Evolutionary conservation across 2,888 invertebrate genomes (phyloP), one percentile per base, ranked within the genome.

Genomic region (Spisula subtruncata): DNA sequence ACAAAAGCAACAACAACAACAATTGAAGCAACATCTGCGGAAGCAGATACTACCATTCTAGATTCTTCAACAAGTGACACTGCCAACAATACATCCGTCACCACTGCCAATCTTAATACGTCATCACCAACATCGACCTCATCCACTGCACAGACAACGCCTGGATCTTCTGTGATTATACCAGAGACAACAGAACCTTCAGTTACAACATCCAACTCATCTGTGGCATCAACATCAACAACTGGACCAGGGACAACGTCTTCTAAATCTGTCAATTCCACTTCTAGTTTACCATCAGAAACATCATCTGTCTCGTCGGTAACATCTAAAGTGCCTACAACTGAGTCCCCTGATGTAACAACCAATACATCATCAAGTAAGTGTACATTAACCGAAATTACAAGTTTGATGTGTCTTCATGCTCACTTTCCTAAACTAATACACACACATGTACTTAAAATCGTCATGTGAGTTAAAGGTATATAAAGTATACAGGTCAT

Each of bases 21-120:
- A 82, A 32, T 46, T 16, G 14, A 41, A 20, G 25, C 25, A 35
- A 56, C 54, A 56, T 16, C 35, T 8, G n/a, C 29, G 51, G 14
- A 20, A 41, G 8, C 60, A 66, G 32, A 14, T 32, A 79, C 79
- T 32, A 35, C 79, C 20, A 4, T 32, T 79, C 0, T 10, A 1
- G 46, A 18, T 4, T 16, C 56, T 29, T 48, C 83, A 51, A 83
- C 83, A 51, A 83, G 51, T 56, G 48, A 48, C 48, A 46, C 46
- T 56, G 54, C 32, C 48, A 83, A 48, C 29, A 56, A 48, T 83
- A 32, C 18, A 16, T 48, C 83, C 29, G 14, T 41, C 41, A 41
- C 83, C 18, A 83, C 83, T 54, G 29, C 16, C 20, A 35, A 6
- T 29, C 35, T 41, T n/a, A n/a, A n/a, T 18, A 35, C 35, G 79